phyloP scores from a whole-genome alignment of 2,888 invertebrate species.

The Maniola hyperantus region DNA sequence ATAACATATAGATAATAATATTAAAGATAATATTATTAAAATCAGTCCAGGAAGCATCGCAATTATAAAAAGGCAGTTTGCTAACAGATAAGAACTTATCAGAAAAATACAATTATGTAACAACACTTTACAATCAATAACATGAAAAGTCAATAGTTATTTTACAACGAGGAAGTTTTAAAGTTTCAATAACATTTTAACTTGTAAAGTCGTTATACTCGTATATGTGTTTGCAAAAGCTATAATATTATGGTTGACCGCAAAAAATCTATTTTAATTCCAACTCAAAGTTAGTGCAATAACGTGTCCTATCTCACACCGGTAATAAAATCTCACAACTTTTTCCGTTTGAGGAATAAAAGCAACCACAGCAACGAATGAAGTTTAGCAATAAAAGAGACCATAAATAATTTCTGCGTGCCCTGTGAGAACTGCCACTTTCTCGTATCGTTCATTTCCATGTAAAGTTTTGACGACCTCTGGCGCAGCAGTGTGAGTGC shows the following conservation, averaged over 20 bases:
- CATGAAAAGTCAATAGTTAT: conserved; percentile 1
- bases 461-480: conserved; percentile 46
- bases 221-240: conserved; percentile 10
- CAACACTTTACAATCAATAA: neutral
- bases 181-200: conserved; percentile 9
- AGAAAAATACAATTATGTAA: conserved; percentile 3
- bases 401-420: conserved; percentile 79
- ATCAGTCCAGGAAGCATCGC: too few relatives aligned
- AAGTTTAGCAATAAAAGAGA: conserved; percentile 80
- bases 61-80: too few relatives aligned
- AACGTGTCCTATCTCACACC: conserved; percentile 80
- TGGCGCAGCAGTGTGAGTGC: neutral
- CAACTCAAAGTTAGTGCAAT: conserved; percentile 74
- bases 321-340: conserved; percentile 79
- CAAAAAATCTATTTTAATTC: conserved; percentile 76
- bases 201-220: conserved; percentile 12
- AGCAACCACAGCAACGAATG: conserved; percentile 79
- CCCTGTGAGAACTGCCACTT: conserved; percentile 71
- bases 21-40: too few relatives aligned
- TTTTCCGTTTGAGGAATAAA: conserved; percentile 79
- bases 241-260: conserved; percentile 51
- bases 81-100: neutral
- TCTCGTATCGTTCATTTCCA: conserved; percentile 54
- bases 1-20: too few relatives aligned
- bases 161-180: neutral